phyloP scores from a whole-genome alignment of 2,113 vertebrate genomes.

The Amblyornis subalaris region DNA sequence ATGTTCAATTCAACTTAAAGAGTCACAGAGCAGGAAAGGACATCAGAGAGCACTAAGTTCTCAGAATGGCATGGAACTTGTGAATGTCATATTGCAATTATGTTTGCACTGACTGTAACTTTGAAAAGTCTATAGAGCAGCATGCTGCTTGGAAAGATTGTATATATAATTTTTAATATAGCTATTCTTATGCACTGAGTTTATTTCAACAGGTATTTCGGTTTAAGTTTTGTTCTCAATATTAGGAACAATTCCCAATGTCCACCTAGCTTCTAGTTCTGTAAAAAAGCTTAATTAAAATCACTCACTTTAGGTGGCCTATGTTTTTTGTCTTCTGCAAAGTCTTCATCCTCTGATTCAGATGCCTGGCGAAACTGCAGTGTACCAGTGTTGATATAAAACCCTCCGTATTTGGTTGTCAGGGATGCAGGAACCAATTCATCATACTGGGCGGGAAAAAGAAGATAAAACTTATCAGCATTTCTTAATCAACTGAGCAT shows the following conservation, averaged over 20 bases:
- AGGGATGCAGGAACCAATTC: constrained; percentile 96
- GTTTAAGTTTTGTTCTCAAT: not conserved
- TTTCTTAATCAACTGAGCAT: not conserved
- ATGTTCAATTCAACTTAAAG: not conserved
- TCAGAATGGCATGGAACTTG: not conserved
- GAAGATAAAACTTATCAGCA: not conserved
- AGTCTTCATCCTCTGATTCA: constrained; percentile 90
- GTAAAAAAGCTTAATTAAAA: not conserved
- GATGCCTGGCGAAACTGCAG: constrained; percentile 95
- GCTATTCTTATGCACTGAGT: not conserved
- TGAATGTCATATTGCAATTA: not conserved
- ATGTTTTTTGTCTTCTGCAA: constrained; percentile 73
- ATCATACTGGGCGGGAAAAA: constrained; percentile 77
- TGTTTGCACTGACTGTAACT: not conserved
- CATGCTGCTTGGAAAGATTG: not conserved
- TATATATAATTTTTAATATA: not conserved
- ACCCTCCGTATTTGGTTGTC: constrained; percentile 95
- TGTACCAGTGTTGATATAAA: constrained; percentile 98
- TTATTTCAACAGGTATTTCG: not conserved
- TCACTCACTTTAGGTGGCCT: constrained; percentile 85
- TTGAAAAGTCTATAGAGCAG: not conserved
- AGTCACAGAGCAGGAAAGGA: not conserved
- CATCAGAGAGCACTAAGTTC: not conserved
- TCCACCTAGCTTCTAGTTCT: not conserved
- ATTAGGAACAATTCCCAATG: not conserved